Evolutionary conservation across 2,888 invertebrate species (phyloP), one percentile per base, ranked within the genome.

Genomic region (Cyclophora albipunctata): DNA sequence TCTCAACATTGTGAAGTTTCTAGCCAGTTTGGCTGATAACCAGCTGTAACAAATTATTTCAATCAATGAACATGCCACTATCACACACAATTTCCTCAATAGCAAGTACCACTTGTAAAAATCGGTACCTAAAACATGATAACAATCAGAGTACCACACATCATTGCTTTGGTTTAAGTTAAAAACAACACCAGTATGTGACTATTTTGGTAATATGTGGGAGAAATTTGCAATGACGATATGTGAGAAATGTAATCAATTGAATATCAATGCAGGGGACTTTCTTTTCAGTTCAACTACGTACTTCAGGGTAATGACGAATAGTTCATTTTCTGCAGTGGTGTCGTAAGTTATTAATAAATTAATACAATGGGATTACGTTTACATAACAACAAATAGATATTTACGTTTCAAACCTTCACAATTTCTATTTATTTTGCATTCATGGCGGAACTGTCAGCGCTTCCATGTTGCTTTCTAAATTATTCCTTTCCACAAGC

Each of bases 381-480:
- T 59, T 58, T 48, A 47, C 54, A 59, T 55, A 60, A 63, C 63
- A 67, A 66, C 62, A 63, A 59, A 63, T 64, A 66, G 54, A 61
- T 63, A 58, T 49, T 58, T 54, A 60, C 57, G 63, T 74, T 59
- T 58, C 57, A 61, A 61, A 86, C 85, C 87, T 86, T 77, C 75
- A 74, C 75, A 86, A 81, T 86, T 84, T 84, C 82, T 89, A 89
- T 89, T 89, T 89, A 88, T 88, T 88, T 88, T 88, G 89, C 88
- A 86, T 89, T 89, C 89, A 89, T 89, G 89, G 89, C 89, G 89
- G 89, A 89, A 89, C 89, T 89, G 89, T 89, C 89, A 89, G 76
- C 75, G 85, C 89, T 89, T 88, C 89, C 89, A 89, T 89, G 89
- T 89, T 89, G 89, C 89, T 89, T 89, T 89, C 89, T 88, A 83